Conservation (phyloP, 2,888 invertebrate genomes). For the Trisateles emortualis region DNA sequence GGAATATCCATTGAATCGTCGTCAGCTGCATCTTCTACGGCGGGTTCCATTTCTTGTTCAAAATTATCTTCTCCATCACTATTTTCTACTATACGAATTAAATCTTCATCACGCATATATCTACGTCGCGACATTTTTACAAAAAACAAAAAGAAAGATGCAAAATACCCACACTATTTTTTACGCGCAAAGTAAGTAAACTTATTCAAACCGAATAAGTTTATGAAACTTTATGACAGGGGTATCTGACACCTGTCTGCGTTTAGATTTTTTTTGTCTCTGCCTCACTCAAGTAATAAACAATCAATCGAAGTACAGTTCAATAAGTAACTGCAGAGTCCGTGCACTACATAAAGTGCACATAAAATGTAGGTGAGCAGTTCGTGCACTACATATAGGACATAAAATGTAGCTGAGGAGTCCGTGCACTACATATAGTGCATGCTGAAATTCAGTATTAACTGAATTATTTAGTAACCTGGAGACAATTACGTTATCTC, state of each 20-base stretch:
- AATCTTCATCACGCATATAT: neutral
- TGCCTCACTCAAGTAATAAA: neutral
- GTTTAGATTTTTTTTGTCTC: neutral
- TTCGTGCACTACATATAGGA: neutral
- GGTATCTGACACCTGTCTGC: neutral
- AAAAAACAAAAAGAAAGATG: neutral
- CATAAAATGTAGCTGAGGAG: constrained; percentile 4
- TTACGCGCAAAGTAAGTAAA: neutral
- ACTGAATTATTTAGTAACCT: constrained; percentile 1
- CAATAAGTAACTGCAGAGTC: too few relatives aligned
- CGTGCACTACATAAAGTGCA: too few relatives aligned
- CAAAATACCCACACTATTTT: neutral
- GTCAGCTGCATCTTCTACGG: neutral
- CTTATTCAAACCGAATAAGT: too few relatives aligned
- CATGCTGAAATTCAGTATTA: constrained; percentile 5
- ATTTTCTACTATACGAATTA: neutral
- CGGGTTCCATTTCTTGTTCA: neutral
- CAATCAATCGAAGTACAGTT: neutral
- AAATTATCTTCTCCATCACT: neutral
- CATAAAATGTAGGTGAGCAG: constrained; percentile 2
- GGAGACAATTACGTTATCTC: constrained; percentile 2
- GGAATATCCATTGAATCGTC: neutral
- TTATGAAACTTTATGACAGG: neutral
- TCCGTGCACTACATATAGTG: constrained; percentile 9
- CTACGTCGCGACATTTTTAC: neutral